Conservation (phyloP, 2,113 vertebrate genomes). For the Corythaixoides concolor region DNA sequence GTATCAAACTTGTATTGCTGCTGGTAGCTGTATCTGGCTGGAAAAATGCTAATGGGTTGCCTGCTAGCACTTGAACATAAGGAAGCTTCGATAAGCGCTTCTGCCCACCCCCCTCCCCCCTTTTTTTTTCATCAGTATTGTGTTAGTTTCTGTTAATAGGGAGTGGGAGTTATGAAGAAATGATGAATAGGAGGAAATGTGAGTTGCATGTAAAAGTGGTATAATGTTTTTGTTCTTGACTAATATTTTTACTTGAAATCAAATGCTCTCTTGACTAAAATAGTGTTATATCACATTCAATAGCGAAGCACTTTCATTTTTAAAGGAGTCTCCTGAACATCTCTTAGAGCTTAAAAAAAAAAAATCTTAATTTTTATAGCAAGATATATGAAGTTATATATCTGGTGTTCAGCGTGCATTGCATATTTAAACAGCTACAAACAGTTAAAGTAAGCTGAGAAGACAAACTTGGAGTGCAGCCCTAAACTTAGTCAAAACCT, state of each 20-base stretch:
- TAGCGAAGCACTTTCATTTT: neutral
- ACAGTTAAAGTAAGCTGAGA: neutral
- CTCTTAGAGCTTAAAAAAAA: neutral
- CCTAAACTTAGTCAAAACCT: neutral
- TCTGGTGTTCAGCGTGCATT: fast-evolving
- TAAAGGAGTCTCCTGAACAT: neutral
- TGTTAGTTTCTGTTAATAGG: neutral
- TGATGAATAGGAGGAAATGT: neutral
- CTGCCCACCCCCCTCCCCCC: neutral
- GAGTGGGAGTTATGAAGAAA: neutral
- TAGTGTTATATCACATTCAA: neutral
- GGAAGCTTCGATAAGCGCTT: neutral
- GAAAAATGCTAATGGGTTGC: neutral
- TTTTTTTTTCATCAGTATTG: neutral
- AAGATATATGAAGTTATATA: neutral
- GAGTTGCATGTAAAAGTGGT: neutral
- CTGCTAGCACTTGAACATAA: neutral
- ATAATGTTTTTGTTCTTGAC: neutral
- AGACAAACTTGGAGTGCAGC: neutral
- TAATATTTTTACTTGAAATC: neutral
- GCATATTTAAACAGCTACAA: neutral
- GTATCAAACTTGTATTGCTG: neutral
- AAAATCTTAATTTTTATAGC: neutral
- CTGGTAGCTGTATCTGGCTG: neutral
- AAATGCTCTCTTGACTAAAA: neutral